Evolutionary conservation across 2,113 vertebrate species (phyloP).

Genomic region (Octodon degus): DNA sequence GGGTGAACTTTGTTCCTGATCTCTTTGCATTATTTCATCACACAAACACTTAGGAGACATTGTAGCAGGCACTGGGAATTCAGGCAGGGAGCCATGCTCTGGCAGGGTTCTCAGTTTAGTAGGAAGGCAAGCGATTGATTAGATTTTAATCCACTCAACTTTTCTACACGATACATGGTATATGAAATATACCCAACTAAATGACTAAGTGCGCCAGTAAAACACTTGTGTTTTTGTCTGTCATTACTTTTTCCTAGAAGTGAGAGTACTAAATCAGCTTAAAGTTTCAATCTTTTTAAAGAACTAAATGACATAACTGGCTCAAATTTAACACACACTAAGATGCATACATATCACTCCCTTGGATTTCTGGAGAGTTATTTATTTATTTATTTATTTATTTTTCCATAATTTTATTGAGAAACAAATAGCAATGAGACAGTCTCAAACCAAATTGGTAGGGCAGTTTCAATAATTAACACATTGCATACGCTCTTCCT

Average conservation of each 20-base stretch:
- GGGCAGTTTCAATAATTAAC: no score
- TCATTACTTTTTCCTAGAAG: background rate
- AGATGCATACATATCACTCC: background rate
- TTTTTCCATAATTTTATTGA: no score
- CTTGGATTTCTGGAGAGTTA: background rate
- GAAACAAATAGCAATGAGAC: no score
- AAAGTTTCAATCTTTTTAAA: constrained; percentile 13
- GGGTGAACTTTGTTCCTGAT: background rate
- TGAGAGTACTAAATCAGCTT: background rate
- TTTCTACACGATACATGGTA: background rate
- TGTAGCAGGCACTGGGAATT: background rate
- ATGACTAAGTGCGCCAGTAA: background rate
- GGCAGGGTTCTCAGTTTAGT: background rate
- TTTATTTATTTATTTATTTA: background rate
- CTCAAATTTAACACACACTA: constrained; percentile 25
- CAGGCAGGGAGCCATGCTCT: background rate
- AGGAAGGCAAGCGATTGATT: background rate
- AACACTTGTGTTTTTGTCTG: background rate
- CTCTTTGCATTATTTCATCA: background rate
- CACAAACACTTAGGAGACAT: background rate
- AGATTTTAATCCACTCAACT: background rate
- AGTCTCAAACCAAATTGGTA: no score
- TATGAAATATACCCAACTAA: background rate
- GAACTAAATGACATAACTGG: background rate
- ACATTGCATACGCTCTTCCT: no score